Evolutionary conservation across 2,888 invertebrate genomes (phyloP), one percentile per base, ranked within the genome.

Genomic region (Miltochrista miniata): DNA sequence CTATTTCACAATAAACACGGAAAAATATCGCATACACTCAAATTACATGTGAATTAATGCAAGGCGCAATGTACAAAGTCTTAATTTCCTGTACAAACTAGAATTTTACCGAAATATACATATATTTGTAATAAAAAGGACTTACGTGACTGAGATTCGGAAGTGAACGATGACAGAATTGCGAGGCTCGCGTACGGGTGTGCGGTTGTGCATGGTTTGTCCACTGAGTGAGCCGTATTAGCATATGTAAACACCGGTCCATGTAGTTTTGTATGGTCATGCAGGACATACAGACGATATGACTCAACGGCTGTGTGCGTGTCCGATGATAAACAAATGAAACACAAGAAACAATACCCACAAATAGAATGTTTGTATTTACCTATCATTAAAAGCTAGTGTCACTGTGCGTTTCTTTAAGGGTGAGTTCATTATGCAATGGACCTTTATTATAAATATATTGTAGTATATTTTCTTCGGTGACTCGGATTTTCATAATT

Each of bases 191-290:
- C 24, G 13, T 13, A 2, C 40, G 51, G 53, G 49, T 54, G 51
- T 46, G 45, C 50, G 33, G 29, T 48, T 41, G 31, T 45, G 56
- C 51, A 51, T 59, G 41, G 46, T 60, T 41, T 54, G 49, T 41
- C 49, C 46, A 39, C 52, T 48, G 49, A 54, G 53, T 55, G 41
- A 49, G 45, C 38, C 29, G 33, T 58, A 68, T 68, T 68, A 64
- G 53, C 68, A 68, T 68, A 68, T 64, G 68, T 68, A 68, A 68
- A 68, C 68, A 68, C 51, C 54, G 54, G 36, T 45, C 56, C 33
- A 49, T 59, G 57, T 54, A 33, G 53, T 55, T 59, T 44, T 57
- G 55, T 56, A 48, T 38, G 46, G 45, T 49, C 43, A 52, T 7
- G 13, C 7, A 29, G 39, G 24, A 48, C 54, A 56, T 45, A 63